Percentiles rank a stretch among this genome's conserved stretches.
Evolutionary conservation across 2,113 vertebrate species (phyloP).

Genomic region (Phasianus colchicus): DNA sequence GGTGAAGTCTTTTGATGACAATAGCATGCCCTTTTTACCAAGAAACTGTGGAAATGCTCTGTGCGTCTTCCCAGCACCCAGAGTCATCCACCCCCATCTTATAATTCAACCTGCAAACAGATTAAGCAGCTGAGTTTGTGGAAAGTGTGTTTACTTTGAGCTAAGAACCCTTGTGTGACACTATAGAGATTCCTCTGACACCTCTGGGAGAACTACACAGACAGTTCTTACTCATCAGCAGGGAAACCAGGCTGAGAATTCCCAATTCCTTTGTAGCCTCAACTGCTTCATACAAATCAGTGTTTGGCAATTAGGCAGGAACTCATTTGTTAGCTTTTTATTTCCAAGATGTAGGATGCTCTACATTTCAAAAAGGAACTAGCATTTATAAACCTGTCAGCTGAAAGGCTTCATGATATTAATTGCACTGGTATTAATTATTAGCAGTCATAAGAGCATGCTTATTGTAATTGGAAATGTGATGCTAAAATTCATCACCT

Average conservation of each 20-base stretch:
- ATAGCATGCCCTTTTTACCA: slow-evolving; percentile 69
- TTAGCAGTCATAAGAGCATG: not conserved
- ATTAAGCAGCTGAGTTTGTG: slow-evolving; percentile 86
- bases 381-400: slow-evolving; percentile 47
- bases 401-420: slow-evolving; percentile 36
- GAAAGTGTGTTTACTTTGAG: slow-evolving; percentile 86
- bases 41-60: slow-evolving; percentile 77
- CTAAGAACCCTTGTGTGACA: slow-evolving; percentile 85
- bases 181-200: slow-evolving; percentile 81
- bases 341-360: slow-evolving; percentile 35
- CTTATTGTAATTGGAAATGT: slow-evolving; percentile 12
- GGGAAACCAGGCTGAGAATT: slow-evolving; percentile 77
- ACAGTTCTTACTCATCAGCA: slow-evolving; percentile 75
- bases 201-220: slow-evolving; percentile 77
- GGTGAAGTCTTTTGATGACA: slow-evolving; percentile 74
- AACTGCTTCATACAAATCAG: slow-evolving; percentile 73
- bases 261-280: slow-evolving; percentile 76
- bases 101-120: slow-evolving; percentile 92
- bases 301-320: slow-evolving; percentile 76
- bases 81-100: slow-evolving; percentile 80
- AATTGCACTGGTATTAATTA: slow-evolving; percentile 31
- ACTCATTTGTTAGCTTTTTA: slow-evolving; percentile 72
- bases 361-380: slow-evolving; percentile 60
- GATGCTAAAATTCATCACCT: not conserved
- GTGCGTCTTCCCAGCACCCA: slow-evolving; percentile 79